Conservation (phyloP, 1,140 invertebrate genomes). For the Ceratina japonica region DNA sequence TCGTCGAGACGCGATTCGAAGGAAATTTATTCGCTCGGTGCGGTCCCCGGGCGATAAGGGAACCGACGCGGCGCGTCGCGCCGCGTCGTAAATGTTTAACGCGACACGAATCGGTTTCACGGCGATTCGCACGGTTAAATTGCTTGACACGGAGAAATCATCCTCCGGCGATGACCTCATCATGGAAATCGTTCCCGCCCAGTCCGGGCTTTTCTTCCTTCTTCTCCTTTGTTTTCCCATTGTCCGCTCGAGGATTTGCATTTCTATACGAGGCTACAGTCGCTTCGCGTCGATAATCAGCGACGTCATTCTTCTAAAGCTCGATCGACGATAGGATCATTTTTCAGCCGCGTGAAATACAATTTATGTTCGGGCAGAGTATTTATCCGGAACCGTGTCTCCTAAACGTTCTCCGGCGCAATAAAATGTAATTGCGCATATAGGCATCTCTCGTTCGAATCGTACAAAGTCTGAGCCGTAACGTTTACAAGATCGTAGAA, state of each 20-base stretch:
- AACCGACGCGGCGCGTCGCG: constrained; percentile 19
- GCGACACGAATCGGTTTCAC: constrained; percentile 53
- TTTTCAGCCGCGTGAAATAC: too few species aligned
- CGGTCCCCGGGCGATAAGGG: constrained; percentile 32
- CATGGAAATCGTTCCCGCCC: constrained; percentile 4
- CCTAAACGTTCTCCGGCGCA: too few species aligned
- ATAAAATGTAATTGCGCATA: too few species aligned
- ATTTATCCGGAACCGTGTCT: too few species aligned
- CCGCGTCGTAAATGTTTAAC: constrained; percentile 48
- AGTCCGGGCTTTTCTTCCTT: not conserved
- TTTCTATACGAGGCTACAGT: not conserved
- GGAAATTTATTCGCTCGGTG: constrained; percentile 41
- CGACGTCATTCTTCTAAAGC: not conserved
- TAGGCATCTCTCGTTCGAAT: too few species aligned
- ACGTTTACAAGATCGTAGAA: too few species aligned
- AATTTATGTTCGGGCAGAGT: too few species aligned
- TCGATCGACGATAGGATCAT: too few species aligned
- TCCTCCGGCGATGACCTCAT: constrained; percentile 41
- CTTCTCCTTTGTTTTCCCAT: constrained; percentile 5
- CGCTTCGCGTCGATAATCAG: not conserved
- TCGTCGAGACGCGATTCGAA: constrained; percentile 23
- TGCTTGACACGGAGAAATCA: constrained; percentile 39
- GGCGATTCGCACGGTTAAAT: constrained; percentile 49
- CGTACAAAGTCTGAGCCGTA: too few species aligned
- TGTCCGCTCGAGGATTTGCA: not conserved